phyloP scores from a whole-genome alignment of 2,113 vertebrate species.

The Epinephelus lanceolatus region DNA sequence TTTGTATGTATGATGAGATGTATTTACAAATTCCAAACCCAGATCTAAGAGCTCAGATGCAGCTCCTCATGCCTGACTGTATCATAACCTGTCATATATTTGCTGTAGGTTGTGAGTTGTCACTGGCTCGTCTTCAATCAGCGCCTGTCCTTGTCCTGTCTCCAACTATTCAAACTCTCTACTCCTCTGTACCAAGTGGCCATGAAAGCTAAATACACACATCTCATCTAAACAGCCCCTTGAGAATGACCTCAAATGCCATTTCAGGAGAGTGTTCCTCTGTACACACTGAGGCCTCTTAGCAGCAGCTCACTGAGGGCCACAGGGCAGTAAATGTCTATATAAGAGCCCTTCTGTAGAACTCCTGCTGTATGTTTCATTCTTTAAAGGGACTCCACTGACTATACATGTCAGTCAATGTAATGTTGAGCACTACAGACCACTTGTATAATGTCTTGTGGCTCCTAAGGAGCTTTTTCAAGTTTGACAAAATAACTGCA shows the following conservation, averaged over 20 bases:
- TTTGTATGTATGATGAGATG: not conserved
- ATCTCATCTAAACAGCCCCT: not conserved
- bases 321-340: not conserved
- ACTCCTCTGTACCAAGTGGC: not conserved
- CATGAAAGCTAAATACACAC: constrained; percentile 19
- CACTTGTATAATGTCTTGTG: not conserved
- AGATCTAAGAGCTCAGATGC: not conserved
- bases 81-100: not conserved
- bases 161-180: not conserved
- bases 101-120: not conserved
- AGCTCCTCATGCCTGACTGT: not conserved
- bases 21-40: not conserved
- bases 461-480: not conserved
- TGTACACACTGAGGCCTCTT: not conserved
- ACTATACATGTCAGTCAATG: no score
- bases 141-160: not conserved
- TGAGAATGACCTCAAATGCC: not conserved
- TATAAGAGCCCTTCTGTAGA: not conserved
- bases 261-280: not conserved
- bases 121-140: not conserved
- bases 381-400: not conserved
- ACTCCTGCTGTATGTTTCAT: not conserved
- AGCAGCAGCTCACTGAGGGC: not conserved
- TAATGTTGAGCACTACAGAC: not conserved
- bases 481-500: not conserved